phyloP scores from a whole-genome alignment of 2,113 vertebrate genomes.

The Gallinago media region DNA sequence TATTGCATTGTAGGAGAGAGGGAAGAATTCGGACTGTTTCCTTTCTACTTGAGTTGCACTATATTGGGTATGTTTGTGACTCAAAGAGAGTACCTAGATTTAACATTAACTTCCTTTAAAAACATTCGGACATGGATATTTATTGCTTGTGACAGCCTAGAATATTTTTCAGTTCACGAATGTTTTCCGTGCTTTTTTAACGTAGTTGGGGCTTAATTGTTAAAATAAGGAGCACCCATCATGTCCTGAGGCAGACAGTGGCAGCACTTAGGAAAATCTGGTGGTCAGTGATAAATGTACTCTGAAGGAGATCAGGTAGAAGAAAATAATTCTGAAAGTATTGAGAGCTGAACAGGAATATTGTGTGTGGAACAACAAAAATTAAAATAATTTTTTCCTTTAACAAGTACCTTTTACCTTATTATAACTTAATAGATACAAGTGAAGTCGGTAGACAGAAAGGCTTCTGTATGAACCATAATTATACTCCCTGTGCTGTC shows the following conservation, averaged over 20 bases:
- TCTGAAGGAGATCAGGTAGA: not conserved
- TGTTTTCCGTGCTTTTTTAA: not conserved
- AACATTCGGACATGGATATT: conserved; percentile 17
- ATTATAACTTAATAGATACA: not conserved
- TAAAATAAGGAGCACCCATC: not conserved
- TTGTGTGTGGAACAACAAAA: not conserved
- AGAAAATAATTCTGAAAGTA: not conserved
- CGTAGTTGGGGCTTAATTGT: not conserved
- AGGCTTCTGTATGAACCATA: not conserved
- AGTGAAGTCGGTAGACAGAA: not conserved
- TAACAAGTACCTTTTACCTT: not conserved
- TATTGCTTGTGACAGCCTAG: conserved; percentile 3
- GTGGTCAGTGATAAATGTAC: conserved; percentile 10
- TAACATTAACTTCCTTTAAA: conserved; percentile 27
- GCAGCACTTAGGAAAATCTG: not conserved
- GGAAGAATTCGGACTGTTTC: conserved; percentile 4
- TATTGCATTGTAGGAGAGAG: not conserved
- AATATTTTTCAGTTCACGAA: not conserved
- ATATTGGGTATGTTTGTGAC: not conserved
- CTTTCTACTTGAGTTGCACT: conserved; percentile 7
- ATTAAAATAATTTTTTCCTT: not conserved
- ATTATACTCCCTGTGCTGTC: conserved; percentile 18
- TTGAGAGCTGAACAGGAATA: not conserved
- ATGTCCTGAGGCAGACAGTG: not conserved
- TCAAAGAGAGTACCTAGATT: not conserved